Base-by-base conservation (phyloP, 2,113 vertebrate species). In the Brachyhypopomus occidentalis region DNA sequence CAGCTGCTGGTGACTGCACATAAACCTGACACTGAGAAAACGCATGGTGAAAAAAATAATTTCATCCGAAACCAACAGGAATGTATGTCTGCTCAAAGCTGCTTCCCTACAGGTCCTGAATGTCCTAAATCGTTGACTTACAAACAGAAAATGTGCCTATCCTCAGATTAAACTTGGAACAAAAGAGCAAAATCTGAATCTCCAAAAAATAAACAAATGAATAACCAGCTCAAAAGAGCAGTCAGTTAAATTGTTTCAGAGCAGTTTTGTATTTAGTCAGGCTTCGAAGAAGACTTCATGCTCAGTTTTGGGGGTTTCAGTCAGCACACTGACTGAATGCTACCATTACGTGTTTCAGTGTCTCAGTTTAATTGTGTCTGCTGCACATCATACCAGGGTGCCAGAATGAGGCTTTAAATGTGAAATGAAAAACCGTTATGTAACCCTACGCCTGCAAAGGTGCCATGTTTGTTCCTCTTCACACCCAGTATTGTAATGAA, bases 271-370 rank as follows among this genome's bases (percentile, higher is more conserved):
- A 41, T 20, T n/a, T 7, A 41, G 64, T 4, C 16, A 6, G 14
- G 66, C n/a, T 22, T 70, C 20, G 8, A 19, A 70, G 19, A 41
- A 67, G 8, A 22, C 2, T 7, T n/a, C 38, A 9, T 9, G n/a
- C 20, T 41, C 6, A 41, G 19, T 17, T 63, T 22, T 30, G 30
- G 12, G 45, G 45, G 9, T 12, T 52, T 52, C 45, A 2, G 12
- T 52, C 45, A 52, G 9, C 12, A 52, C 12, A 14, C 45, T 25
- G 1, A 8, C 66, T n/a, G 19, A 3, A 38, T 38, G 64, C 27
- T 66, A 66, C 63, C 30, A 27, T 64, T 27, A 64, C 17, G 2
- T 70, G 66, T 70, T 38, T n/a, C 66, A 70, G 66, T 70, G 66
- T 34, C 38, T 70, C 8, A 36, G 64, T 67, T 70, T 66, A n/a